These are phyloP conservation scores for Brachionus sp. DNA, from an alignment of 1,140 invertebrate genomes.

Conservation along the genomic window DNA sequence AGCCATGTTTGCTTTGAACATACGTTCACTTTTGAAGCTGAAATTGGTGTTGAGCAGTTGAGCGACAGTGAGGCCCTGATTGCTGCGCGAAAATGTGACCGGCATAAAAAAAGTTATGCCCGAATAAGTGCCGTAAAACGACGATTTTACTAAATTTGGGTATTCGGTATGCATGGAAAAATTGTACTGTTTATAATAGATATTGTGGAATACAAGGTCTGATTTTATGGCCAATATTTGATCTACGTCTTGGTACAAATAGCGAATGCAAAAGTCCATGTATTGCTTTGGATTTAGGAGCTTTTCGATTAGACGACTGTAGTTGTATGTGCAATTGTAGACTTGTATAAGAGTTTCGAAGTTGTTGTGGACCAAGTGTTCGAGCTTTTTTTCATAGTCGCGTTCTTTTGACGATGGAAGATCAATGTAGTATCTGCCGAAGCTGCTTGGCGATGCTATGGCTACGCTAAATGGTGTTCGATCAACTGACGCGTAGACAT, in stretches of 20 bases:
- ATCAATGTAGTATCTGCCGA: conserved; percentile 28
- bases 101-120: conserved; percentile 36
- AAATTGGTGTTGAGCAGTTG: background rate
- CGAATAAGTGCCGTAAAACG: conserved; percentile 41
- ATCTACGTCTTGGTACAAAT: background rate
- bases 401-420: conserved; percentile 3
- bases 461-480: conserved; percentile 33
- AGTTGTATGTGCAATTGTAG: conserved; percentile 44
- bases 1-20: too few species aligned
- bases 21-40: background rate
- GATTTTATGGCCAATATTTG: conserved; percentile 39
- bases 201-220: conserved; percentile 21
- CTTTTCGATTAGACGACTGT: background rate
- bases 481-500: conserved; percentile 1
- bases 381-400: conserved; percentile 19
- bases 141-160: conserved; percentile 30
- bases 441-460: conserved; percentile 35
- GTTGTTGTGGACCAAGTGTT: background rate
- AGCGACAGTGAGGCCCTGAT: background rate
- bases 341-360: conserved; percentile 18
- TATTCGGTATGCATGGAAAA: background rate
- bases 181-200: conserved; percentile 33
- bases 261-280: conserved; percentile 26
- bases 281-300: background rate
- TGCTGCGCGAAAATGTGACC: background rate